A percentile compares a stretch with the other conserved stretches of the same genome.
Conservation (phyloP, 2,888 invertebrate genomes). For the Lobophora halterata region DNA sequence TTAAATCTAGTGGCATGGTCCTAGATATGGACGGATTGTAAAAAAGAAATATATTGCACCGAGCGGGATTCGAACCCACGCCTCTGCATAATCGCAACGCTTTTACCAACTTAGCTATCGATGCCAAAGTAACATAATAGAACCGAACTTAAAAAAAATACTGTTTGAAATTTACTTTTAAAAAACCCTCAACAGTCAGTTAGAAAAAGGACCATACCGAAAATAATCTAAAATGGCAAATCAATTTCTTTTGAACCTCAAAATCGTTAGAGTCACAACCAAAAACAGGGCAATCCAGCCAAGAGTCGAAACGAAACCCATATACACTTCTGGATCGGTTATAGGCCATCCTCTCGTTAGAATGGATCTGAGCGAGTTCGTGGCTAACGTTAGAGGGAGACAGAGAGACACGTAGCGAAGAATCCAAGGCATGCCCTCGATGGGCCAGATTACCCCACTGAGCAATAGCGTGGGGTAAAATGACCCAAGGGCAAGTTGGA, state of each 20-base stretch:
- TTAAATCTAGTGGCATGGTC: slow-evolving; percentile 19
- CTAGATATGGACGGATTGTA: slow-evolving; percentile 2
- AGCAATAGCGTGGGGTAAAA: slow-evolving; percentile 96
- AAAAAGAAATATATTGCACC: slow-evolving; percentile 3
- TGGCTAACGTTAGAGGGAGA: slow-evolving; percentile 94
- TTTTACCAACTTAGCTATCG: slow-evolving; percentile 16
- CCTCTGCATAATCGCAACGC: slow-evolving; percentile 8
- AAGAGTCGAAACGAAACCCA: slow-evolving; percentile 92
- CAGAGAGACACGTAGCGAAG: slow-evolving; percentile 91
- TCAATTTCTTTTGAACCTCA: slow-evolving; percentile 90
- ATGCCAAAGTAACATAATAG: slow-evolving; percentile 1
- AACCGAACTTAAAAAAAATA: background rate
- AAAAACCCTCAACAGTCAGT: slow-evolving; percentile 5
- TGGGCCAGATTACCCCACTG: slow-evolving; percentile 97
- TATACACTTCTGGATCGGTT: slow-evolving; percentile 90
- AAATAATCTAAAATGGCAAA: slow-evolving; percentile 33
- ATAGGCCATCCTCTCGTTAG: slow-evolving; percentile 94
- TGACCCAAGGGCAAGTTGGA: slow-evolving; percentile 94
- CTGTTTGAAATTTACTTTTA: background rate
- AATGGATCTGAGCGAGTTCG: slow-evolving; percentile 93
- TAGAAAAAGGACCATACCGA: slow-evolving; percentile 16
- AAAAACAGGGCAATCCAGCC: slow-evolving; percentile 92
- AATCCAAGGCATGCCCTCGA: slow-evolving; percentile 95
- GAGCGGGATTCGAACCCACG: slow-evolving; percentile 16
- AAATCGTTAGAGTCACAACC: slow-evolving; percentile 88